phyloP scores from a whole-genome alignment of 2,113 vertebrate genomes.

The Psittacus erithacus region DNA sequence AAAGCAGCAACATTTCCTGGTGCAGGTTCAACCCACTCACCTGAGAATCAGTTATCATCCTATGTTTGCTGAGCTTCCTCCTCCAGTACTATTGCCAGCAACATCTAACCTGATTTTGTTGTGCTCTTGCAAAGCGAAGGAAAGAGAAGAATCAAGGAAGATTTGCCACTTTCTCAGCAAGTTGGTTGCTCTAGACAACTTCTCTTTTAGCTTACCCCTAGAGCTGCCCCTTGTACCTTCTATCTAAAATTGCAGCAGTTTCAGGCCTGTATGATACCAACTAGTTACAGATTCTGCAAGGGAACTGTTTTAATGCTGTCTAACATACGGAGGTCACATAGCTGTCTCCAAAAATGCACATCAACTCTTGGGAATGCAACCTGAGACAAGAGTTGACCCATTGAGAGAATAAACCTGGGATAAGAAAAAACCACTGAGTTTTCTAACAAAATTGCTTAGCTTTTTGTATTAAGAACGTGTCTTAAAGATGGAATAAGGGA shows the following conservation, averaged over 20 bases:
- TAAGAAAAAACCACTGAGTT: neutral
- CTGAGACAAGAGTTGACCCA: neutral
- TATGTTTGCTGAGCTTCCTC: neutral
- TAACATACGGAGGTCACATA: neutral
- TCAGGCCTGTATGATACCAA: neutral
- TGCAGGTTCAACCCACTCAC: neutral
- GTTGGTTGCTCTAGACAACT: neutral
- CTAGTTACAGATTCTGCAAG: neutral
- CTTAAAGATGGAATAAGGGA: neutral
- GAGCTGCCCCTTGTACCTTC: neutral
- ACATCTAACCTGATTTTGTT: neutral
- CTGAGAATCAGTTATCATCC: neutral
- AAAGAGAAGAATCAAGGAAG: neutral
- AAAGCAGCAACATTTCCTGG: neutral
- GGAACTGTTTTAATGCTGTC: neutral
- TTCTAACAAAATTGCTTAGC: neutral
- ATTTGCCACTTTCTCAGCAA: neutral
- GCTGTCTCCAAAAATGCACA: neutral
- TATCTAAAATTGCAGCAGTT: neutral
- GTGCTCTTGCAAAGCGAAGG: neutral
- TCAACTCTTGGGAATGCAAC: neutral
- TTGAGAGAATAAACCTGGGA: neutral
- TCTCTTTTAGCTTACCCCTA: neutral
- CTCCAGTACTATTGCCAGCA: neutral
- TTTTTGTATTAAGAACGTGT: neutral